These are phyloP conservation scores for Allygus modestus DNA, from an alignment of 2,888 invertebrate genomes.

Conservation along the genomic window DNA sequence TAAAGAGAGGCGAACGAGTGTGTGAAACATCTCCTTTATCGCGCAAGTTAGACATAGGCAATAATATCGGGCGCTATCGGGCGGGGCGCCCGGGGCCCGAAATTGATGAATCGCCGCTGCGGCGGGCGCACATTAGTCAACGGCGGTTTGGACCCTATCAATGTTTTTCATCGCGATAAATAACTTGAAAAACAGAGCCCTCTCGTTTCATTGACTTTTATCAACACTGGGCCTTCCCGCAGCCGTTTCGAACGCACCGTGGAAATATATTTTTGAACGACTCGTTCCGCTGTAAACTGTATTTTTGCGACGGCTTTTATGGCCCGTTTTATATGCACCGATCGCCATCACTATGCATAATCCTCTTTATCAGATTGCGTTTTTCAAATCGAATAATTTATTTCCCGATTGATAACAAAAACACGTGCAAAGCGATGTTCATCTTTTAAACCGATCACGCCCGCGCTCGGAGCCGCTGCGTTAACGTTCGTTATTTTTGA, in stretches of 20 bases:
- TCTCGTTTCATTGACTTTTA: constrained; percentile 57
- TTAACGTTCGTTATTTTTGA: constrained; percentile 57
- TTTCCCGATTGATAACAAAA: constrained; percentile 52
- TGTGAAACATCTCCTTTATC: constrained; percentile 35
- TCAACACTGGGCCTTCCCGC: constrained; percentile 51
- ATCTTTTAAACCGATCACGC: constrained; percentile 53
- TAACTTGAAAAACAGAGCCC: constrained; percentile 64
- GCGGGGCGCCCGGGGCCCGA: not conserved
- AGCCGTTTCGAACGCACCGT: constrained; percentile 16
- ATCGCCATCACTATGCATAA: constrained; percentile 57
- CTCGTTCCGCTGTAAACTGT: constrained; percentile 57
- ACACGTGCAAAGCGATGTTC: constrained; percentile 56
- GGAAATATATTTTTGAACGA: constrained; percentile 64
- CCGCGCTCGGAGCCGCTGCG: not conserved
- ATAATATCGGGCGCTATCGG: not conserved
- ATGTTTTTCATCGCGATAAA: constrained; percentile 66
- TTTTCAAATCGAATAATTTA: constrained; percentile 45
- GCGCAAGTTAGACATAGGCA: not conserved
- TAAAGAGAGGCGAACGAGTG: constrained; percentile 10
- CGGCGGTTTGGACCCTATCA: constrained; percentile 63
- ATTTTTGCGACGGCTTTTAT: constrained; percentile 64
- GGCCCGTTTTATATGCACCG: constrained; percentile 62
- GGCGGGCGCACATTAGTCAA: constrained; percentile 60
- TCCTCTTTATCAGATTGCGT: constrained; percentile 64
- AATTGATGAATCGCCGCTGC: constrained; percentile 60